Evolutionary conservation across 2,888 invertebrate species (phyloP).

Genomic region (Schizaphis graminum): DNA sequence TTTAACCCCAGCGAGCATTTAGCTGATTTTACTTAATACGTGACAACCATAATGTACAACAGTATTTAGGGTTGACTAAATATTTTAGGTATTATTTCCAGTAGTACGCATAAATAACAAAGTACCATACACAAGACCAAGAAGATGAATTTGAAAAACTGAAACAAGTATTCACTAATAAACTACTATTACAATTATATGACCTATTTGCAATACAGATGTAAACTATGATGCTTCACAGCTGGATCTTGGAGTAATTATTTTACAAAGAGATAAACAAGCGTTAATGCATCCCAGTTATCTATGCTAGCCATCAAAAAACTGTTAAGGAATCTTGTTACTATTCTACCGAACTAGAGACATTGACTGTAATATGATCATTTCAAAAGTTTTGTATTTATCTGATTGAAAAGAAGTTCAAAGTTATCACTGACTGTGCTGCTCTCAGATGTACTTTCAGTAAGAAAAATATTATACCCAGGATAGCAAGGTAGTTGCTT

Average conservation of each 20-base stretch:
- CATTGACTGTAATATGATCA: conserved; percentile 70
- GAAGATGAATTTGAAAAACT: too few species aligned
- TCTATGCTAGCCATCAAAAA: conserved; percentile 70
- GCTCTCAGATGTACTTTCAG: neutral
- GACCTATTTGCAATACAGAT: conserved; percentile 28
- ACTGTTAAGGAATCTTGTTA: conserved; percentile 69
- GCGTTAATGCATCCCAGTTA: conserved; percentile 67
- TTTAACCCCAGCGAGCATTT: too few species aligned
- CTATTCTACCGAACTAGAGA: conserved; percentile 70
- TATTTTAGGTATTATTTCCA: too few species aligned
- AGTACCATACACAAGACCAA: too few species aligned
- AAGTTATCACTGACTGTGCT: conserved; percentile 69
- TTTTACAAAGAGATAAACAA: conserved; percentile 54
- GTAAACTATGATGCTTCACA: conserved; percentile 60
- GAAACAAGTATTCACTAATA: too few species aligned
- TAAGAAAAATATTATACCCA: neutral
- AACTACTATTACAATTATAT: too few species aligned
- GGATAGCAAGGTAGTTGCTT: neutral
- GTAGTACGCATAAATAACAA: too few species aligned
- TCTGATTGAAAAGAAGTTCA: conserved; percentile 69
- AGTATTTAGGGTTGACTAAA: too few species aligned
- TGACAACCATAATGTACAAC: too few species aligned
- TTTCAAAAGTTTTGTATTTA: conserved; percentile 70
- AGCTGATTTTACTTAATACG: too few species aligned
- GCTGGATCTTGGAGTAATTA: conserved; percentile 57